Evolutionary conservation across 2,797 vertebrate species (phyloP).

Genomic region (Sardinella longiceps): DNA sequence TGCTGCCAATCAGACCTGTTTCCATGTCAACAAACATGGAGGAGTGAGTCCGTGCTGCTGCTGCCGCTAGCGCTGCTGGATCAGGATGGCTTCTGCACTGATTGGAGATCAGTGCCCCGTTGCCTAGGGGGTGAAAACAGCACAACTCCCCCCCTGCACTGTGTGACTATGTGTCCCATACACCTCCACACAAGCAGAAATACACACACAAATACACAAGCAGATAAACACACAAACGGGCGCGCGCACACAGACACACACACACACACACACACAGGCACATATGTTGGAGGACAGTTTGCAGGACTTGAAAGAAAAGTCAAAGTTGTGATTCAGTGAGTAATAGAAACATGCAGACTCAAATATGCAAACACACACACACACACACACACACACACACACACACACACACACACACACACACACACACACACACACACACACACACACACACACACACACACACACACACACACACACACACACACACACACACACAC

Average conservation of each 20-base stretch:
- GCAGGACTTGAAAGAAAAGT: conserved; percentile 58
- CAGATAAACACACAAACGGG: neutral
- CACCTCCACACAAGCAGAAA: neutral
- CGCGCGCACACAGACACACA: neutral
- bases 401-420: conserved; percentile 29
- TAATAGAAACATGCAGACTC: neutral
- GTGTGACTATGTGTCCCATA: neutral
- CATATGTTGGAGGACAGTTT: conserved; percentile 7
- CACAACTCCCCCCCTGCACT: neutral
- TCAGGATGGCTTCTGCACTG: neutral
- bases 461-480: neutral
- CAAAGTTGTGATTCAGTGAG: conserved; percentile 21
- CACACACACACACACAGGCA: conserved; percentile 32
- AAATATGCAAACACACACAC: neutral
- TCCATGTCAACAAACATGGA: neutral
- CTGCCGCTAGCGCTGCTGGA: neutral
- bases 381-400: conserved; percentile 24
- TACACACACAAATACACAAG: neutral
- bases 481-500: neutral
- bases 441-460: too few species aligned
- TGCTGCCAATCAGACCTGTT: neutral
- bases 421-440: neutral
- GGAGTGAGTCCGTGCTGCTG: too few species aligned
- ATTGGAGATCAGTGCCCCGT: neutral
- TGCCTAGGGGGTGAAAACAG: neutral